Conservation (phyloP, 2,113 vertebrate species). For the Gnathonemus longibarbis region DNA sequence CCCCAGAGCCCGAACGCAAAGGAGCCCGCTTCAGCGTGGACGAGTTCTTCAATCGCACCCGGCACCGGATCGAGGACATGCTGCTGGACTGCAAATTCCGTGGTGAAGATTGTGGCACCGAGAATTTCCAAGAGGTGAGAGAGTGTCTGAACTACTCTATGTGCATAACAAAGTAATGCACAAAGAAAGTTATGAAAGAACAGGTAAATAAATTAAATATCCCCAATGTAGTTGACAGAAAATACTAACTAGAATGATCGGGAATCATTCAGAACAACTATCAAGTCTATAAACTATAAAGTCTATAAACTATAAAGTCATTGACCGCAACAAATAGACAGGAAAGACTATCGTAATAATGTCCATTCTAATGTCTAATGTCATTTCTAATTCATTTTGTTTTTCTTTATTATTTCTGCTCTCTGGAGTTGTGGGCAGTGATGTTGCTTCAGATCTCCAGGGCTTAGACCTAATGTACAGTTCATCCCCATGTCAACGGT, state of each 20-base stretch:
- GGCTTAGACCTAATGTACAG: neutral
- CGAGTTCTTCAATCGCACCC: constrained; percentile 79
- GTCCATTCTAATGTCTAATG: neutral
- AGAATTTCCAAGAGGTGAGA: constrained; percentile 81
- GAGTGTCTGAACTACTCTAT: neutral
- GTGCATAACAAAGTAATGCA: neutral
- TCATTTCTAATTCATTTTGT: neutral
- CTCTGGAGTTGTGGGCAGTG: neutral
- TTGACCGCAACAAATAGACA: neutral
- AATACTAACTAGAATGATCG: neutral
- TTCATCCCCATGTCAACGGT: neutral
- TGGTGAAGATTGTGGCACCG: constrained; percentile 69
- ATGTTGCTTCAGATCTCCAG: neutral
- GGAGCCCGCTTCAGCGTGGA: constrained; percentile 67
- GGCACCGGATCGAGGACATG: constrained; percentile 87
- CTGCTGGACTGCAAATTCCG: constrained; percentile 81
- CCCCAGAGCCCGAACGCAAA: constrained; percentile 55
- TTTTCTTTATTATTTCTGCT: neutral
- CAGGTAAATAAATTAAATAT: constrained; percentile 5
- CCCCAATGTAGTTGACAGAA: neutral
- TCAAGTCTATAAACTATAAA: neutral
- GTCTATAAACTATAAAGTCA: neutral
- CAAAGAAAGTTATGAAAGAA: neutral
- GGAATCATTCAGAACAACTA: neutral
- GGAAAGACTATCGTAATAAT: neutral